phyloP scores from a whole-genome alignment of 2,888 invertebrate species.

The Ellobium chinense region DNA sequence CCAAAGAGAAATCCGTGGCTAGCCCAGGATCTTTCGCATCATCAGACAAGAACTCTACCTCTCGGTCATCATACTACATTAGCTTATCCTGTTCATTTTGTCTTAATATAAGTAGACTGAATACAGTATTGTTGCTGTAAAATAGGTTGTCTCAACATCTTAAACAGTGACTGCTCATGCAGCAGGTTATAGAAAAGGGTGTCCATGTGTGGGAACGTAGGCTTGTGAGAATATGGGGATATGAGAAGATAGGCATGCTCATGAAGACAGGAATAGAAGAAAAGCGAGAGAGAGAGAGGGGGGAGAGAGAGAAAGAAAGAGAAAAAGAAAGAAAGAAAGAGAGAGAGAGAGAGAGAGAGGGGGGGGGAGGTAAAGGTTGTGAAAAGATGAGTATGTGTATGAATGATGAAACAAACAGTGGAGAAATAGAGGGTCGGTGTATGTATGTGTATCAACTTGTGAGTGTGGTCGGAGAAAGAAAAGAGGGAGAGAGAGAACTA shows the following conservation, averaged over 20 bases:
- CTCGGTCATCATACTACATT: too few species aligned
- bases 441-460: neutral
- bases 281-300: conserved; percentile 33
- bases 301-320: conserved; percentile 7
- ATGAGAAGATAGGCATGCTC: neutral
- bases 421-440: neutral
- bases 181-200: too few species aligned
- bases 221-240: neutral
- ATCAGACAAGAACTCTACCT: too few species aligned
- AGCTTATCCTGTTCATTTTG: too few species aligned
- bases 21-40: too few species aligned
- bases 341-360: conserved; percentile 24
- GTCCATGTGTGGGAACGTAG: too few species aligned
- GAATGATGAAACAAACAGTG: neutral
- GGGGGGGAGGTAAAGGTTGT: conserved; percentile 7
- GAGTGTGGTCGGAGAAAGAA: neutral
- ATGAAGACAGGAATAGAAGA: conserved; percentile 1
- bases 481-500: conserved; percentile 10
- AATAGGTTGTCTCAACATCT: too few species aligned
- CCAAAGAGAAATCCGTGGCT: too few species aligned
- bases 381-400: neutral
- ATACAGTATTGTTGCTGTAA: too few species aligned
- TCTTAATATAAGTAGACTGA: too few species aligned
- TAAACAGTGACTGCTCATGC: too few species aligned
- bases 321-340: conserved; percentile 8